phyloP scores from a whole-genome alignment of 1,140 invertebrate species.

The Ephestia elutella region DNA sequence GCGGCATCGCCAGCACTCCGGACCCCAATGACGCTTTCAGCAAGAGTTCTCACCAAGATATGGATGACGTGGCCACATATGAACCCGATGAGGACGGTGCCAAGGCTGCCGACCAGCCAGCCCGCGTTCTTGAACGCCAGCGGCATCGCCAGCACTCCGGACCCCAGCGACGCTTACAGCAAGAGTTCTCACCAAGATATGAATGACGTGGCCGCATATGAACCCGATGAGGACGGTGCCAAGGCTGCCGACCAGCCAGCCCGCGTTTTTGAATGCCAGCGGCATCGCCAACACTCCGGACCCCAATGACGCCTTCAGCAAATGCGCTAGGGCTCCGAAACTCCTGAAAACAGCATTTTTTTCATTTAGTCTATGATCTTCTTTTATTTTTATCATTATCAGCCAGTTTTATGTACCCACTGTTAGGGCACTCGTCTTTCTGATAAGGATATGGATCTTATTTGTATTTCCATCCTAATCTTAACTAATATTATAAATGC shows the following conservation, averaged over 20 bases:
- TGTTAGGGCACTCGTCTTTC: no score
- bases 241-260: slow-evolving; percentile 81
- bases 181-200: slow-evolving; percentile 81
- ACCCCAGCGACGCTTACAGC: slow-evolving; percentile 91
- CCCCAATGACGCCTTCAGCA: slow-evolving; percentile 89
- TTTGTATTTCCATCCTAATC: no score
- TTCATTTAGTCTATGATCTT: not conserved
- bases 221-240: slow-evolving; percentile 84
- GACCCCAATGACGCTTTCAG: slow-evolving; percentile 91
- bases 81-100: slow-evolving; percentile 83
- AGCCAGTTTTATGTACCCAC: no score
- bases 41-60: slow-evolving; percentile 80
- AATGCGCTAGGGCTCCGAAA: slow-evolving; percentile 82
- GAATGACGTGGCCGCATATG: slow-evolving; percentile 85
- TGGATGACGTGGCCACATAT: slow-evolving; percentile 87
- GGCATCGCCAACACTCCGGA: slow-evolving; percentile 94
- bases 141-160: slow-evolving; percentile 92
- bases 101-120: slow-evolving; percentile 81
- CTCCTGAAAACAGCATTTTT: slow-evolving; percentile 73
- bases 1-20: slow-evolving; percentile 91
- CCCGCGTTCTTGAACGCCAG: slow-evolving; percentile 89
- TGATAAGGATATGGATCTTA: no score
- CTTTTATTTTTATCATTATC: no score
- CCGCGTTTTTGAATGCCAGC: slow-evolving; percentile 87
- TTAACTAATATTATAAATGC: no score